Base-by-base conservation (phyloP, 23 tunicate genomes). In the Phallusia fumigata region DNA sequence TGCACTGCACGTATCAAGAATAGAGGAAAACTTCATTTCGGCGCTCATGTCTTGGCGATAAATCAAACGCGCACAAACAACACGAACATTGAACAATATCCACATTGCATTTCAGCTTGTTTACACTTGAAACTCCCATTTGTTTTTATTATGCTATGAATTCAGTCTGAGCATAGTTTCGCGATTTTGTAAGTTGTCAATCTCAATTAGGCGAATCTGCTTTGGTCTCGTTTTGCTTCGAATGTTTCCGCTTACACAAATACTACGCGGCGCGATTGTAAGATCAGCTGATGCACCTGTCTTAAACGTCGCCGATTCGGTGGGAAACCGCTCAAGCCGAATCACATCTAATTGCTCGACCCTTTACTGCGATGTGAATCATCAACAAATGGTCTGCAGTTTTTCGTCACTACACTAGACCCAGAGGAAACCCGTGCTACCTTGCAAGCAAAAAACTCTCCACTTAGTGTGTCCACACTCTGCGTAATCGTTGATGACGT, bases 191-290 rank as follows among this genome's bases (percentile, higher is more conserved):
- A 10, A 40, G 47, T 58, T 58, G 69, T 58, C 69, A 58, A 58
- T 58, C 69, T 58, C 69, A 58, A 58, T 58, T 58, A 58, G 69
- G 69, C 69, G 69, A 22, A 58, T 58, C 28, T 58, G 26, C 28
- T 21, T 58, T 24, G 69, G 69, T 58, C 3, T 21, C 26, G 69
- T 13, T 58, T 58, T 24, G 47, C 47, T 40, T 40, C 47, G 47
- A 40, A 58, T 58, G 69, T 58, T 58, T 58, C 69, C 69, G 69
- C 69, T 58, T 21, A 58, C 69, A 58, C 69, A 58, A 58, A 58
- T 58, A 58, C 26, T 40, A 40, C 47, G 47, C 47, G 47, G 28
- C 69, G 69, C 26, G 28, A 22, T 5, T 24, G 69, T 58, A 58
- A 58, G 69, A 24, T 22, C 69, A 58, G 69, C 11, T 16, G 69